Evolutionary conservation across 1,140 invertebrate genomes (phyloP).

Genomic region (Forficula auricularia): DNA sequence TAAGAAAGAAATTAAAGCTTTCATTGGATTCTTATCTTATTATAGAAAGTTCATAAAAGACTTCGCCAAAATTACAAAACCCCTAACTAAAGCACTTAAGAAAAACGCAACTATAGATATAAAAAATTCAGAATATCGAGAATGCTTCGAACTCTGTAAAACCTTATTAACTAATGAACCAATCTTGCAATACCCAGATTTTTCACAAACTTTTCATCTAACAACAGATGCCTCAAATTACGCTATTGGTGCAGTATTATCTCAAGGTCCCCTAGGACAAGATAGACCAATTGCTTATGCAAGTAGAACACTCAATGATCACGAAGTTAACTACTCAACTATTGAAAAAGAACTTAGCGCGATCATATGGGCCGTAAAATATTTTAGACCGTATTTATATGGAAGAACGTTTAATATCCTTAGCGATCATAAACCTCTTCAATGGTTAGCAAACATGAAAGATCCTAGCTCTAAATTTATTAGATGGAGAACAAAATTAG

Average conservation of each 20-base stretch:
- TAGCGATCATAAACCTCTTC: too few species aligned
- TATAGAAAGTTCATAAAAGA: conserved; percentile 17
- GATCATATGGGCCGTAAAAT: too few species aligned
- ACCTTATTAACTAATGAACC: conserved; percentile 8
- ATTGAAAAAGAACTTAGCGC: conserved; percentile 25
- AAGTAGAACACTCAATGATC: conserved; percentile 14
- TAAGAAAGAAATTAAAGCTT: conserved; percentile 18
- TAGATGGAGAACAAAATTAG: conserved; percentile 13
- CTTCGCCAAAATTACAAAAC: conserved; percentile 18
- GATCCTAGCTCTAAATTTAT: too few species aligned
- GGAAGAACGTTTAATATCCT: conserved; percentile 29
- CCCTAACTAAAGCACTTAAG: conserved; percentile 17
- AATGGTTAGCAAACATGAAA: too few species aligned
- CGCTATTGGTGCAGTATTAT: conserved; percentile 15
- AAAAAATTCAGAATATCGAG: conserved; percentile 1
- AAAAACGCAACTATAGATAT: conserved; percentile 11
- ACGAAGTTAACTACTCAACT: conserved; percentile 18
- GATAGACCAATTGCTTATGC: conserved; percentile 18
- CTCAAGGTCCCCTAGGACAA: conserved; percentile 14
- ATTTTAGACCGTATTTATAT: conserved; percentile 29
- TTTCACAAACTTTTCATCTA: conserved; percentile 18
- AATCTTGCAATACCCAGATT: conserved; percentile 18
- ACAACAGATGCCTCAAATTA: conserved; percentile 18
- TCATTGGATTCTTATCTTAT: conserved; percentile 16
- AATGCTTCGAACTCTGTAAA: conserved; percentile 9